These are phyloP conservation scores for Gymnothorax javanicus DNA, from an alignment of 2,797 vertebrate species.

Conservation along the genomic window DNA sequence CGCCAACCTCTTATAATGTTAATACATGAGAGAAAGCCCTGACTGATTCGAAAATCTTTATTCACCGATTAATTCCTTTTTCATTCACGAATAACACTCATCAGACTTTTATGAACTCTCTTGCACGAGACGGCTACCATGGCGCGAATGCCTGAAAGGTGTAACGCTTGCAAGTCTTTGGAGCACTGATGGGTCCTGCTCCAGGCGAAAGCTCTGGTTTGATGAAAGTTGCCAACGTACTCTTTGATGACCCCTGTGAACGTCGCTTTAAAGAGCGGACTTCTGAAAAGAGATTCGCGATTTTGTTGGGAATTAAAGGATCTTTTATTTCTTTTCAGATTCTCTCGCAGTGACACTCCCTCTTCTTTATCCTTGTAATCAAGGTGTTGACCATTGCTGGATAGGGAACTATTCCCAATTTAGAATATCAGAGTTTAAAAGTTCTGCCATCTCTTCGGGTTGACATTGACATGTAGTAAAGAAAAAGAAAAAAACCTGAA, in stretches of 20 bases:
- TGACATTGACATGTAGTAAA: too few relatives aligned
- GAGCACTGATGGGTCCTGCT: slow-evolving; percentile 43
- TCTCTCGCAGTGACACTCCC: slow-evolving; percentile 5
- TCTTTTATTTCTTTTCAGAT: slow-evolving; percentile 16
- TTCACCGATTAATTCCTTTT: slow-evolving; percentile 30
- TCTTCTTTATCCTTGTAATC: background rate
- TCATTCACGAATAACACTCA: slow-evolving; percentile 57
- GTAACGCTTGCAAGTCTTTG: slow-evolving; percentile 19
- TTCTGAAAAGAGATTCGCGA: slow-evolving; percentile 59
- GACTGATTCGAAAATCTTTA: slow-evolving; percentile 2
- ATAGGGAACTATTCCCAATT: background rate
- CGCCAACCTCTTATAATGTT: background rate
- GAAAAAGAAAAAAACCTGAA: background rate
- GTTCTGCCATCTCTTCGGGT: background rate
- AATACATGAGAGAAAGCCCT: background rate
- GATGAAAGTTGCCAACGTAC: slow-evolving; percentile 61
- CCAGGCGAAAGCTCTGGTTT: slow-evolving; percentile 45
- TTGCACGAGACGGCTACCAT: slow-evolving; percentile 69
- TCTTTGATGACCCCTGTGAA: slow-evolving; percentile 46
- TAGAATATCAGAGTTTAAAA: background rate
- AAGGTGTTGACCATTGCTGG: background rate
- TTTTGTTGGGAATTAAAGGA: slow-evolving; percentile 39
- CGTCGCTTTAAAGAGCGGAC: slow-evolving; percentile 49
- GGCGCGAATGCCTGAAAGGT: slow-evolving; percentile 49
- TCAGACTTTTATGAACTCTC: slow-evolving; percentile 64